Base-by-base conservation (phyloP, 92 coral and sea anemone species). In the Parazoanthus darwini region DNA sequence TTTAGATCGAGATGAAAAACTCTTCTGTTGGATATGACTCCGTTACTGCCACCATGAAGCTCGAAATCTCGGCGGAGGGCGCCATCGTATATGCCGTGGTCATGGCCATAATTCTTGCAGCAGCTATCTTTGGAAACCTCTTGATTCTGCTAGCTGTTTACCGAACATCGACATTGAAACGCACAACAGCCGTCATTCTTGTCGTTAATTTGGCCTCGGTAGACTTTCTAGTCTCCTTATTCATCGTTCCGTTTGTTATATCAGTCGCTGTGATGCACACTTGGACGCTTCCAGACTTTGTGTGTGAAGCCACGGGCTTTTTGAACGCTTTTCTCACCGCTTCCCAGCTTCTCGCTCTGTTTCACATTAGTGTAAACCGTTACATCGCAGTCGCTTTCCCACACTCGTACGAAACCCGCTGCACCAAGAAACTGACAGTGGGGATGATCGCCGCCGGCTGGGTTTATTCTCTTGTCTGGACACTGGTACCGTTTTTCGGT, bases 251-350 rank as follows among this genome's bases (percentile, higher is more conserved):
- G 23, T 97, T 97, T 74, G 99, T 97, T 10, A 90, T 95, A 76
- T 77, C 80, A 13, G 92, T 94, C 16, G 99, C 97, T 3, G 86
- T 96, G 33, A 87, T 92, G 7, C 89, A 91, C 11, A 83, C 84
- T 44, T 95, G 99, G 98, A 88, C 77, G 16, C 77, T 94, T 48
- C 94, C 96, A 43, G 85, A 68, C n/a, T 78, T 68, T 9, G 72
- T 93, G 26, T 97, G 99, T 59, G 73, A 85, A 18, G 94, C 92
- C 0, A 91, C 99, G 76, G 99, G 97, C 0, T 97, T 97, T 75
- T 46, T 97, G 54, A 97, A 97, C 37, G 96, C 99, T 25, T 97
- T 97, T 56, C 80, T 97, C n/a, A 97, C 99, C 8, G 99, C 98
- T 0, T 92, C 96, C n/a, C 99, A 97, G 74, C 94, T 97, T 65